Evolutionary conservation across 2,113 vertebrate genomes (phyloP).

Genomic region (Stercorarius parasiticus): DNA sequence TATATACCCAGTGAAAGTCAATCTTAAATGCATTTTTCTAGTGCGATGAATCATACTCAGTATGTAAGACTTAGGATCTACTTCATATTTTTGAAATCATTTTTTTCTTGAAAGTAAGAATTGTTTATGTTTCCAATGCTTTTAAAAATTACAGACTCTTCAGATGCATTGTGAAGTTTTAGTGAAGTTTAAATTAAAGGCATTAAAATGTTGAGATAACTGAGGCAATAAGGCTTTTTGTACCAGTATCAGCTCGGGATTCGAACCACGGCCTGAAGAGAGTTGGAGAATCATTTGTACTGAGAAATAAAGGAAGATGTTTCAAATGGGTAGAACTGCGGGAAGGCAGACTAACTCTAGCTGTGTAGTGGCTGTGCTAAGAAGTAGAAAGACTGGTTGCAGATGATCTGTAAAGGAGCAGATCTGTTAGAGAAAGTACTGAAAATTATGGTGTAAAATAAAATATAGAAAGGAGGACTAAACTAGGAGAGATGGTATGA

Average conservation of each 20-base stretch:
- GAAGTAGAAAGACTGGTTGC: background rate
- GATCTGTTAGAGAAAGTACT: background rate
- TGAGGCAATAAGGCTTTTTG: background rate
- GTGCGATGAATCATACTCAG: background rate
- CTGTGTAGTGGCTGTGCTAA: background rate
- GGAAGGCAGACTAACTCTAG: background rate
- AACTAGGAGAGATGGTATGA: background rate
- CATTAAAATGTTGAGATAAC: background rate
- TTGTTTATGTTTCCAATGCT: background rate
- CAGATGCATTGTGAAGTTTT: background rate
- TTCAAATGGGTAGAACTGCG: background rate
- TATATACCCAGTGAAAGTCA: background rate
- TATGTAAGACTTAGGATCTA: background rate
- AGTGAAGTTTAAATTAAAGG: background rate
- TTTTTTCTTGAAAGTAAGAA: background rate
- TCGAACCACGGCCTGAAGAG: background rate
- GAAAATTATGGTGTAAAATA: background rate
- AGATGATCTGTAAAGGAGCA: background rate
- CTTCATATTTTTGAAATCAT: background rate
- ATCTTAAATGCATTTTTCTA: constrained; percentile 22
- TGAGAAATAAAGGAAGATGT: background rate
- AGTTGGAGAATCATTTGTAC: background rate
- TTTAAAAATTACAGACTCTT: background rate
- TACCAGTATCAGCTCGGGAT: background rate
- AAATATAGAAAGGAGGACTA: background rate